These are phyloP conservation scores for Helicoverpa zea DNA, from an alignment of 1,140 invertebrate genomes.

Conservation along the genomic window DNA sequence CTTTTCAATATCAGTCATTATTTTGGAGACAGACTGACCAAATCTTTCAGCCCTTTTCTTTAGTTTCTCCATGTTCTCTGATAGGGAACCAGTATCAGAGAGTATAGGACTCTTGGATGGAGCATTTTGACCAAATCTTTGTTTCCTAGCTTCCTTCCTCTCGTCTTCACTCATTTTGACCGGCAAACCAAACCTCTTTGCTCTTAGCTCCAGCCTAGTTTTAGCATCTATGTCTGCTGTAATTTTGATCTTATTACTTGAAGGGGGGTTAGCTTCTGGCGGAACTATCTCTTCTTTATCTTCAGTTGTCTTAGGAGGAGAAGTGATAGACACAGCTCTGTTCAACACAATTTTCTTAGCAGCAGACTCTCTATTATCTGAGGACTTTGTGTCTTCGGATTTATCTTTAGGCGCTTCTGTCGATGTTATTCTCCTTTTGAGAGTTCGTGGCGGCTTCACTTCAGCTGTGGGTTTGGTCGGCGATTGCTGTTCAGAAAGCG, in stretches of 20 bases:
- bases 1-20: slow-evolving; percentile 89
- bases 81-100: slow-evolving; percentile 83
- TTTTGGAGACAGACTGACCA: slow-evolving; percentile 90
- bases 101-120: slow-evolving; percentile 57
- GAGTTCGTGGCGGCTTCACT: slow-evolving; percentile 67
- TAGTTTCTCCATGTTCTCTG: slow-evolving; percentile 87
- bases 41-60: slow-evolving; percentile 93
- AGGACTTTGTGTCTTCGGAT: slow-evolving; percentile 55
- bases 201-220: slow-evolving; percentile 92
- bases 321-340: slow-evolving; percentile 87
- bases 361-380: slow-evolving; percentile 80
- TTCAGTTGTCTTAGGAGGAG: slow-evolving; percentile 61
- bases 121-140: slow-evolving; percentile 87
- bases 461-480: slow-evolving; percentile 61
- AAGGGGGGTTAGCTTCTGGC: slow-evolving; percentile 55
- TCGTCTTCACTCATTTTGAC: slow-evolving; percentile 86
- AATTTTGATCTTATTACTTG: slow-evolving; percentile 85
- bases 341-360: slow-evolving; percentile 89
- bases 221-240: slow-evolving; percentile 88
- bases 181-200: slow-evolving; percentile 92
- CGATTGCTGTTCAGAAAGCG: slow-evolving; percentile 72
- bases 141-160: slow-evolving; percentile 90
- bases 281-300: slow-evolving; percentile 56
- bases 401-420: slow-evolving; percentile 61
- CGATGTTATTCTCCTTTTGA: slow-evolving; percentile 81